phyloP scores from a whole-genome alignment of 2,888 invertebrate species.

The Lasioglossum malachurum region DNA sequence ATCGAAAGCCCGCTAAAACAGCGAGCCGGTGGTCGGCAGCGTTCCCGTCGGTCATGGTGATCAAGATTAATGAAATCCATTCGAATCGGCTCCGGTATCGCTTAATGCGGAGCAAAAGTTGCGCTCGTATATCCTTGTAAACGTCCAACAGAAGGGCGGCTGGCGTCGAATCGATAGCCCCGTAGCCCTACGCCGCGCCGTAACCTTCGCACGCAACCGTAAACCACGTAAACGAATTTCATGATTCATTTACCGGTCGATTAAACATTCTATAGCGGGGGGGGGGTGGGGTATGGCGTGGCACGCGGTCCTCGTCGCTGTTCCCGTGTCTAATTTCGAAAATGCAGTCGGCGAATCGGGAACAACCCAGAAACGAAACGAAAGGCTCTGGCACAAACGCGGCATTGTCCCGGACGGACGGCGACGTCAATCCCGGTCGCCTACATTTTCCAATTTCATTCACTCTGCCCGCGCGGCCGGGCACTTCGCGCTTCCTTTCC shows the following conservation, averaged over 20 bases:
- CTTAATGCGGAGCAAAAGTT: constrained; percentile 27
- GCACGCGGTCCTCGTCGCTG: neutral
- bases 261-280: neutral
- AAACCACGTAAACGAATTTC: constrained; percentile 40
- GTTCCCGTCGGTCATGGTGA: neutral
- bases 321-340: constrained; percentile 3
- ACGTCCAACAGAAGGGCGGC: constrained; percentile 9
- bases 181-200: neutral
- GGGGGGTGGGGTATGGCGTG: too few relatives aligned
- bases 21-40: neutral
- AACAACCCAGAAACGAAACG: constrained; percentile 6
- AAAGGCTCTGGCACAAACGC: constrained; percentile 1
- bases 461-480: neutral
- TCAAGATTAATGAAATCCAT: constrained; percentile 37
- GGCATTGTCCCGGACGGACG: constrained; percentile 14
- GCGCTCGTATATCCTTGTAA: constrained; percentile 33
- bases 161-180: constrained; percentile 27
- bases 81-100: constrained; percentile 28
- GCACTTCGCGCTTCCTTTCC: constrained; percentile 21
- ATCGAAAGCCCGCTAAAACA: constrained; percentile 22
- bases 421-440: constrained; percentile 24
- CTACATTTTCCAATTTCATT: constrained; percentile 45
- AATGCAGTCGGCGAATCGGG: constrained; percentile 13
- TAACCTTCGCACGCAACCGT: constrained; percentile 24
- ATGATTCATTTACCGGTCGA: constrained; percentile 28